These are phyloP conservation scores for Hylaeus anthracinus DNA, from an alignment of 1,140 invertebrate species.

Conservation along the genomic window DNA sequence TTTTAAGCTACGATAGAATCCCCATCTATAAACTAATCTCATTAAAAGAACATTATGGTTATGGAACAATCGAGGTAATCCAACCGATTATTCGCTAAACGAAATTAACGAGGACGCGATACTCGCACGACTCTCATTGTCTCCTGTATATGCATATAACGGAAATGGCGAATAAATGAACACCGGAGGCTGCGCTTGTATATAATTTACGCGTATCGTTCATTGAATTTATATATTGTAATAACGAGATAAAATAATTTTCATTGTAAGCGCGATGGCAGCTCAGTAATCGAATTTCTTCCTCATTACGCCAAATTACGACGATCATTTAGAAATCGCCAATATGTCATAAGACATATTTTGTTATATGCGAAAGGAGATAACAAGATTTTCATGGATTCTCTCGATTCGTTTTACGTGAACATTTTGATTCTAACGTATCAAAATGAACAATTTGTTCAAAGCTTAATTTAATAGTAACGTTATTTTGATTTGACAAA, in stretches of 20 bases:
- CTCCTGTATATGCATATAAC: background rate
- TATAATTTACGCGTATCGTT: background rate
- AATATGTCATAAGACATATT: background rate
- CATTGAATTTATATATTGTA: background rate
- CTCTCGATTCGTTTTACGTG: background rate
- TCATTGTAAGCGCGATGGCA: background rate
- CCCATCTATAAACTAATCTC: no score
- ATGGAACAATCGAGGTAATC: conserved; percentile 1
- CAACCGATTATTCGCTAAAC: background rate
- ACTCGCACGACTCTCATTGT: background rate
- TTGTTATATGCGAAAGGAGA: background rate
- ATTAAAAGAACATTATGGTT: background rate
- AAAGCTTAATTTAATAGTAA: background rate
- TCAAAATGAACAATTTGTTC: no score
- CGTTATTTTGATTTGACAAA: no score
- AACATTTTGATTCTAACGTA: no score
- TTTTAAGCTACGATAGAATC: no score
- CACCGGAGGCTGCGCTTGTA: background rate
- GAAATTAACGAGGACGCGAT: background rate
- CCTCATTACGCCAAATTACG: background rate
- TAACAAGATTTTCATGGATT: background rate
- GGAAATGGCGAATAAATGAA: conserved; percentile 1
- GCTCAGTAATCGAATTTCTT: background rate
- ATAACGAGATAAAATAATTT: conserved; percentile 3
- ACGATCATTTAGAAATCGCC: background rate